Evolutionary conservation across 1,140 invertebrate genomes (phyloP), one percentile per base, ranked within the genome.

Genomic region (Pseudomyrmex concolor): DNA sequence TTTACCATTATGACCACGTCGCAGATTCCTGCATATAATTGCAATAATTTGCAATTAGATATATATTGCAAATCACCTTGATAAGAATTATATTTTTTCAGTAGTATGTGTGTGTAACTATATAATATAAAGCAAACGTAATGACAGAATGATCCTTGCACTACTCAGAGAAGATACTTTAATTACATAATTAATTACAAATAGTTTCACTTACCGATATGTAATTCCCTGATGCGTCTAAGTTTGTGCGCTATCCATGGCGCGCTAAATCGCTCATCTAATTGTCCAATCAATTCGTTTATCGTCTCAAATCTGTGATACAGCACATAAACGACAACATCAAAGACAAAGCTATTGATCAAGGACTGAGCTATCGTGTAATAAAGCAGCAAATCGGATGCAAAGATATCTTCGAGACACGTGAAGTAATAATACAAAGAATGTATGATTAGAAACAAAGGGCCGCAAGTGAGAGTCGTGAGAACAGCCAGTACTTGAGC

Each of bases 311-410:
- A 91, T 84, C 89, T 84, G 0, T 57, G 59, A 12, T 86, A 86
- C 12, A 91, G 84, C 60, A 76, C 76, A 5, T 87, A 83, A 3
- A 90, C 84, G 7, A 89, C 50, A 0, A 90, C 45, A 54, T 91
- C 85, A 17, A 90, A 92, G 7, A 83, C 71, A 22, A 92, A 91
- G 63, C 90, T 91, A n/a, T 90, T 90, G 7, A 68, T 64, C 19
- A 89, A 67, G 0, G 88, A 89, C 67, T 91, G 91, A 17, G 89
- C 76, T 17, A 91, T 90, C 8, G 87, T 91, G 57, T 91, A 91
- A 76, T 91, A 92, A 1, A 91, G 80, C 7, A 92, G 63, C 43
- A 91, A 17, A 77, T 92, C 91, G 0, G 91, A 92, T 0, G 89
- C 83, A 7, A 88, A 92, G n/a, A 92, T 90, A 25, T 91, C 85